Percentiles rank a stretch among this genome's conserved stretches.
These are phyloP conservation scores for Tinamus guttatus DNA, from an alignment of 2,113 vertebrate genomes.

Conservation along the genomic window DNA sequence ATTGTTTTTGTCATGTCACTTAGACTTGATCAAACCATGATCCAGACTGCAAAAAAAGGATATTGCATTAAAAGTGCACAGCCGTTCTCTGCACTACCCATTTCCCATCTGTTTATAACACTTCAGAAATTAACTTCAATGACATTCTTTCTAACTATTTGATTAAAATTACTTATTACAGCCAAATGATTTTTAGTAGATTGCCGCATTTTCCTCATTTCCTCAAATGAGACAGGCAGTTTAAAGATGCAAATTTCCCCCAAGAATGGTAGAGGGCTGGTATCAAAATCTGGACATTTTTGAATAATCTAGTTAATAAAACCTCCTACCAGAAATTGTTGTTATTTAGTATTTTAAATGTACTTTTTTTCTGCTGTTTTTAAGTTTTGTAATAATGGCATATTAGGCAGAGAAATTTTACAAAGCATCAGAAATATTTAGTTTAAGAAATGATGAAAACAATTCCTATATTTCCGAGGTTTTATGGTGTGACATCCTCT, in stretches of 20 bases:
- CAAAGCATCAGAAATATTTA: neutral
- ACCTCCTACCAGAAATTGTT: neutral
- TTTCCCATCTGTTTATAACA: constrained; percentile 34
- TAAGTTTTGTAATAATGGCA: neutral
- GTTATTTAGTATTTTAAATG: neutral
- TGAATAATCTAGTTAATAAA: neutral
- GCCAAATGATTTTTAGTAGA: constrained; percentile 57
- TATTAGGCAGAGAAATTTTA: neutral
- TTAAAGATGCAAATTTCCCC: constrained; percentile 30
- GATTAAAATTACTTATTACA: constrained; percentile 64
- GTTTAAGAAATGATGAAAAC: neutral
- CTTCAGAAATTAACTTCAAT: constrained; percentile 30
- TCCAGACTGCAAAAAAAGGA: neutral
- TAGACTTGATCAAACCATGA: constrained; percentile 44
- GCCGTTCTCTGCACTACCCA: neutral
- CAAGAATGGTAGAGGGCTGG: neutral
- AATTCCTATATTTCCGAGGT: neutral
- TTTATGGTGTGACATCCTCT: neutral
- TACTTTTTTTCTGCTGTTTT: neutral
- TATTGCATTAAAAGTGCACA: neutral
- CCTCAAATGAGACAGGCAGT: constrained; percentile 29
- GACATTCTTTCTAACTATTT: constrained; percentile 50
- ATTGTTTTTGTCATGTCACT: constrained; percentile 47
- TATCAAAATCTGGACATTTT: neutral
- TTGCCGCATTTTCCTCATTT: constrained; percentile 47